Evolutionary conservation across 2,113 vertebrate genomes (phyloP), one percentile per base, ranked within the genome.

Genomic region (Pachycephala philippinensis): DNA sequence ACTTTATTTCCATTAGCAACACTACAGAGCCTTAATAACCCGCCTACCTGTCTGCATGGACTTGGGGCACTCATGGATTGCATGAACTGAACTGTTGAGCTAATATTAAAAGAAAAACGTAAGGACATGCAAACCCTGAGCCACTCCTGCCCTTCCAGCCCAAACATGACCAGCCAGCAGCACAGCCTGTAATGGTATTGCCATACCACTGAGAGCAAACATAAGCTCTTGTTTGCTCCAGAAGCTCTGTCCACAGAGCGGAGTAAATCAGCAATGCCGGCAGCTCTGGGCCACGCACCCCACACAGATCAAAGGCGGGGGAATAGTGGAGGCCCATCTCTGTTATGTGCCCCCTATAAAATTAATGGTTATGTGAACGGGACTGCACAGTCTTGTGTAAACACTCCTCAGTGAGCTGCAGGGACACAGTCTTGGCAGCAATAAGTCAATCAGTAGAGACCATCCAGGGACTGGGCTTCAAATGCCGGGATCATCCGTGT

Each of bases 251-350:
- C 70, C 15, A 1, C n/a, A 78, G 40, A 87, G 74, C 18, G 0
- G 68, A 93, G 90, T 90, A 93, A 96, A 97, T 92, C 83, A 89
- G 79, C 45, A 5, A 40, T 22, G 90, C 78, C 5, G 2, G 88
- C 72, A 78, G 90, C 61, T 59, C 88, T n/a, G 70, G 79, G 63
- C 82, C 76, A 52, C 0, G 2, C 85, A 74, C 75, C 85, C 85
- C 95, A 86, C 47, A 16, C 54, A 89, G 89, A 97, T 96, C 95
- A 97, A 96, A 97, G 92, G 59, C 68, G 15, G 64, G 22, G 78
- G 31, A 76, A 23, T 14, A 66, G 1, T 61, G 69, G 79, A 93
- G 71, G 80, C 84, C 71, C 76, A 37, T 90, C 80, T 95, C 93
- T 45, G 26, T 75, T 94, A 88, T 37, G 71, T 68, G 69, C 52